Evolutionary conservation across 2,888 invertebrate genomes (phyloP), one percentile per base, ranked within the genome.

Genomic region (Ormyrus nitidulus): DNA sequence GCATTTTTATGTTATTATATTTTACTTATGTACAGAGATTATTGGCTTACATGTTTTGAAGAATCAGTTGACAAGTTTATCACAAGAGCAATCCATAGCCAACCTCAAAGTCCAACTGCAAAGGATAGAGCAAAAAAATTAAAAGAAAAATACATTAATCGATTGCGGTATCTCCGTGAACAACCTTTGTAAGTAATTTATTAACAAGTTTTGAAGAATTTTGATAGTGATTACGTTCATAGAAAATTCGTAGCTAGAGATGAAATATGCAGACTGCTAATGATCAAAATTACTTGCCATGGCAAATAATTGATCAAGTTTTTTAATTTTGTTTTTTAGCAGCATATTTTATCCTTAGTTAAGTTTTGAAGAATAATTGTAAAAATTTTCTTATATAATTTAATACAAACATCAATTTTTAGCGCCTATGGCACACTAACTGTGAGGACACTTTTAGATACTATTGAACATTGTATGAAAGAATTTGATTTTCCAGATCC

Each of bases 401-500:
- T 62, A 9, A 19, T 62, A 72, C 65, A 72, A 66, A 75, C 59
- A 44, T 76, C 59, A 64, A 48, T 80, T 46, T 59, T 75, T 84
- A 92, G 94, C 91, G 95, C 96, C 77, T 94, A 93, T 90, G 96
- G 96, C 80, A 95, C 95, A 81, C 93, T 99, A 86, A 98, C 97
- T 82, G 96, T 98, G 83, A 92, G 99, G 88, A 95, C 96, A 88
- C 92, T 99, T 83, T 92, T 99, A 85, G 98, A 98, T 90, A 95
- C 97, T 85, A 96, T 98, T 87, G 98, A 98, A 91, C 97, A 97
- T 88, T 96, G 95, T 88, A 93, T 99, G 89, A 94, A 96, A 86
- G 96, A 97, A 87, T 96, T 96, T 89, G 96, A 97, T 83, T 99
- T 99, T 90, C 95, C 95, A 85, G 99, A 99, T 91, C 95, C 98